Conservation (phyloP, 2,888 invertebrate species). For the Notocelia uddmanniana region DNA sequence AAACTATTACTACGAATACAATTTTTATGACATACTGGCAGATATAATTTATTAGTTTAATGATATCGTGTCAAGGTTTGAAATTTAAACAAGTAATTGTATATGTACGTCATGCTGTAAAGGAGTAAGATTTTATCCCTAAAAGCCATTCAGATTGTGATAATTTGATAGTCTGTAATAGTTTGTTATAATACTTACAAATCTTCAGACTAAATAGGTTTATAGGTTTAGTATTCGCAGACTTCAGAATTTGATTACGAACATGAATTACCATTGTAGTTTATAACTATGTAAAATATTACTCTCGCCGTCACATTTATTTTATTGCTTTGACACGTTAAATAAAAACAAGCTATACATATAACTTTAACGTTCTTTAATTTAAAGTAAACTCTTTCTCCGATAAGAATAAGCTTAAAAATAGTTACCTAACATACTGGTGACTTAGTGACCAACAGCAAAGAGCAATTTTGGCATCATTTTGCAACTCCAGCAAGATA, state of each 20-base stretch:
- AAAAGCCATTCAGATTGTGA: background rate
- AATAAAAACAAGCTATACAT: too few species aligned
- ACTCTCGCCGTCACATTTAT: too few species aligned
- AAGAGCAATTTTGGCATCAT: background rate
- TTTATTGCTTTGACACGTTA: too few species aligned
- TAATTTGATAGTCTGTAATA: background rate
- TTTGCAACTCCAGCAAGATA: background rate
- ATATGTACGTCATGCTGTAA: too few species aligned
- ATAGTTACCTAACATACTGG: background rate
- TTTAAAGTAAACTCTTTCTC: too few species aligned
- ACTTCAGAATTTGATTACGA: background rate
- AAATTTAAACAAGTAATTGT: too few species aligned
- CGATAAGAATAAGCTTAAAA: background rate
- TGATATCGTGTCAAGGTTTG: too few species aligned
- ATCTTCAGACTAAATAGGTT: background rate
- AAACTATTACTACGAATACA: too few species aligned
- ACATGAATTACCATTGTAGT: background rate
- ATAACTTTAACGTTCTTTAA: too few species aligned
- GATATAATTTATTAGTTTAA: too few species aligned
- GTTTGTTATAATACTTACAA: background rate
- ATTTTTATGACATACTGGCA: too few species aligned
- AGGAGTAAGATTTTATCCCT: background rate
- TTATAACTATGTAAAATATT: background rate
- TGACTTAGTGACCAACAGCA: too few species aligned
- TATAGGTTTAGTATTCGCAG: background rate